Conservation (phyloP, 1,140 invertebrate species). For the Drosophila burlai region DNA sequence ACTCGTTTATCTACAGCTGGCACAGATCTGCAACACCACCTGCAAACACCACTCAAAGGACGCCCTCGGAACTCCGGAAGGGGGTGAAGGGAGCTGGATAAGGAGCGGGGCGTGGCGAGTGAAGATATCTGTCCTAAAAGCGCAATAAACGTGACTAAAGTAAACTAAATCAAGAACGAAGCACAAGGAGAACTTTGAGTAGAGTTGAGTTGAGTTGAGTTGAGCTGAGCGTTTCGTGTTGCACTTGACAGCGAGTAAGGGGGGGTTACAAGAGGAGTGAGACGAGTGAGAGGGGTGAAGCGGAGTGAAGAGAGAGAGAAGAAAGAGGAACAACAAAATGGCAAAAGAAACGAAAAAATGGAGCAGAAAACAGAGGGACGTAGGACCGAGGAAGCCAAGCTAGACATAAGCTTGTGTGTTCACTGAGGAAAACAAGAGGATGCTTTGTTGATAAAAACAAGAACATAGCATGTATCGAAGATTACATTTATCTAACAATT, state of each 20-base stretch:
- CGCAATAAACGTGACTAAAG: conserved; percentile 58
- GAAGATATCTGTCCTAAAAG: conserved; percentile 50
- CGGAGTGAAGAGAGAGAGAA: background rate
- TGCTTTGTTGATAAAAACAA: background rate
- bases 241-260: conserved; percentile 40
- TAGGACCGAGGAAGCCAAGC: conserved; percentile 2
- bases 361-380: conserved; percentile 3
- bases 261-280: background rate
- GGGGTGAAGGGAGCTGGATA: background rate
- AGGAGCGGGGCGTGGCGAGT: background rate
- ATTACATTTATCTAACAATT: background rate
- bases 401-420: conserved; percentile 6
- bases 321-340: background rate
- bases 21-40: conserved; percentile 22
- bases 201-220: conserved; percentile 6
- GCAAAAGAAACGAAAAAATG: background rate
- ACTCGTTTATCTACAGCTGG: conserved; percentile 40
- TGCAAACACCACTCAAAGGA: conserved; percentile 30
- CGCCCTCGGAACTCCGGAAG: conserved; percentile 16
- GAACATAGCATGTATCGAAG: background rate
- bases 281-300: background rate
- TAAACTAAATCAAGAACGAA: conserved; percentile 56
- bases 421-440: conserved; percentile 10
- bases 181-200: conserved; percentile 38
- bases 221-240: conserved; percentile 42